These are phyloP conservation scores for Choloepus hoffmanni DNA, from an alignment of 2,113 vertebrate species.

Conservation along the genomic window DNA sequence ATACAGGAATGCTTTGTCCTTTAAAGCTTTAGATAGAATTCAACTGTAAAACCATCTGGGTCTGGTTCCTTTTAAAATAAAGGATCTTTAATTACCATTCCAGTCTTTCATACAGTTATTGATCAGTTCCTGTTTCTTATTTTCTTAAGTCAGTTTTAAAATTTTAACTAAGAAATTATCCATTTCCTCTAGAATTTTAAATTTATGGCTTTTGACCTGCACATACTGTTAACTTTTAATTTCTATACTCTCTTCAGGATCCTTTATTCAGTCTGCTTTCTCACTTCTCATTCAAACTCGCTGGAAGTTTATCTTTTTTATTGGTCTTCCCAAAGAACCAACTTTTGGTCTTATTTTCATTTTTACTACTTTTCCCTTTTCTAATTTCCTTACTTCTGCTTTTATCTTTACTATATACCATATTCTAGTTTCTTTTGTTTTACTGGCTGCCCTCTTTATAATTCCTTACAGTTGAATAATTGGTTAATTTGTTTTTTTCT, in stretches of 20 bases:
- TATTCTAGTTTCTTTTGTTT: background rate
- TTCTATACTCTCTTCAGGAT: background rate
- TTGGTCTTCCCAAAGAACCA: background rate
- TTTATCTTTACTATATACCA: background rate
- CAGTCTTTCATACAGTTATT: background rate
- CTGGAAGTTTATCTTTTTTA: background rate
- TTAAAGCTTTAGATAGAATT: background rate
- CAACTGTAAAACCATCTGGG: background rate
- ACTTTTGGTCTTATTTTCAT: background rate
- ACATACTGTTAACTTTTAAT: background rate
- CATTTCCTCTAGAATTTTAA: background rate
- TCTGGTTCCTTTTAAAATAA: background rate
- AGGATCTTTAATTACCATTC: background rate
- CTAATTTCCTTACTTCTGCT: background rate
- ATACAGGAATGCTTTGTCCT: background rate
- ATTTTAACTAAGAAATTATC: background rate
- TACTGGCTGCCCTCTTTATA: background rate
- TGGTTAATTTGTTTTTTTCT: background rate
- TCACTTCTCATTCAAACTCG: background rate
- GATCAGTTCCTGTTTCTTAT: background rate
- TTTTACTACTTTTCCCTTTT: background rate
- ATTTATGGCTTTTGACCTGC: background rate
- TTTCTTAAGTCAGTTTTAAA: conserved; percentile 13
- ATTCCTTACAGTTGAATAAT: background rate
- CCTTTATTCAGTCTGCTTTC: background rate